Base-by-base conservation (phyloP, 2,797 vertebrate genomes). In the Acipenser transmontanus region DNA sequence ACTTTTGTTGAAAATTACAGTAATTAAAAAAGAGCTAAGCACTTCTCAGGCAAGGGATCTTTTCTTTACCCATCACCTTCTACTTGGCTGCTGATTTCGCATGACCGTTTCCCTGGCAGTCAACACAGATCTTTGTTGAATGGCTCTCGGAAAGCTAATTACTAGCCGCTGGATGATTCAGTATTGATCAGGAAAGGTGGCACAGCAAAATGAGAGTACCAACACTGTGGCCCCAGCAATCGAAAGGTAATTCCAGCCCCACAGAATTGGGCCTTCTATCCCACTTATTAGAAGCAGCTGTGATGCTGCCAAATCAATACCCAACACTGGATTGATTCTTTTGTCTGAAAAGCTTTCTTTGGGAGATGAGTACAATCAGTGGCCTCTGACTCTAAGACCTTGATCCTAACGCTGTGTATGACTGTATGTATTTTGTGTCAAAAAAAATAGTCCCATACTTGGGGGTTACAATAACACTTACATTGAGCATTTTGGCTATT, bases 21-120 rank as follows among this genome's bases (percentile, higher is more conserved):
- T 94, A 93, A 94, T 94, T 94, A 94, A 94, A 94, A 94, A 91
- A 89, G 90, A 91, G 91, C 92, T 94, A 94, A 94, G 92, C 92
- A 93, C 88, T 88, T 90, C 85, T 90, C 89, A 85, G 89, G 89
- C 88, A 88, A 91, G 91, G 89, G 89, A 91, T 89, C 88, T 87
- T 91, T 93, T 92, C 90, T 89, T 89, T 88, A 87, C 89, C 90
- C 90, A 87, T 93, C 90, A 91, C 91, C 91, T 92, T 93, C 90
- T 90, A 89, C 89, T 85, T 85, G 87, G 89, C 88, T 89, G 89
- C 89, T 91, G 89, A 90, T 91, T 91, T 89, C 81, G 83, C 82
- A 79, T 91, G 93, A 93, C 92, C 93, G 93, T 91, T 91, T 85
- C 85, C 86, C 81, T 84, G 86, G 88, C 84, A 89, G 90, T 89